Conservation (phyloP, 2,888 invertebrate genomes). For the Norana najaformis region DNA sequence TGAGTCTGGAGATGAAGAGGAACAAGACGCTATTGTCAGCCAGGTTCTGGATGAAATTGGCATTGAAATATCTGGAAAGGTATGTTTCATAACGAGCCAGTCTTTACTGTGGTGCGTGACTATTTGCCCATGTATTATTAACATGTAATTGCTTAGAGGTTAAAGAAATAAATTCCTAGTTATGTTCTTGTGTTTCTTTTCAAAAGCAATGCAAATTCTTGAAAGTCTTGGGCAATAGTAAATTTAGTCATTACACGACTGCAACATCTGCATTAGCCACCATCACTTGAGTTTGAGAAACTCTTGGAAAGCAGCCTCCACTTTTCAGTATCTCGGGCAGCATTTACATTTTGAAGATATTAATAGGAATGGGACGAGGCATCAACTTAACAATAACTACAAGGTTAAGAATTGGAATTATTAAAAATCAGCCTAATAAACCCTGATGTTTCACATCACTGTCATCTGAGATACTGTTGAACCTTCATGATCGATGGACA, state of each 20-base stretch:
- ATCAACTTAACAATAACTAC: neutral
- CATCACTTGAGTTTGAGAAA: neutral
- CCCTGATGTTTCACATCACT: no score
- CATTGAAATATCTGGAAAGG: constrained; percentile 88
- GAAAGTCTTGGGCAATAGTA: neutral
- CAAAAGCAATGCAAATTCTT: neutral
- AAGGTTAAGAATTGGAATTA: no score
- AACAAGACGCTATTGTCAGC: constrained; percentile 81
- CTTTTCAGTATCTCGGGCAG: neutral
- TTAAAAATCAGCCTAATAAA: no score
- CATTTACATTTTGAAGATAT: neutral
- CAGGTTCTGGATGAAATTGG: constrained; percentile 94
- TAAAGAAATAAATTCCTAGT: neutral
- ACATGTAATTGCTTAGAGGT: neutral
- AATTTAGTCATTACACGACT: neutral
- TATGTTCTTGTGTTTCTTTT: neutral
- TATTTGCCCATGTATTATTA: no score
- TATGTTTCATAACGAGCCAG: constrained; percentile 55
- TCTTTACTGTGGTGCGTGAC: neutral
- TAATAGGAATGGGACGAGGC: no score
- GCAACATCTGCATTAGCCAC: neutral
- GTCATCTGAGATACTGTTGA: no score
- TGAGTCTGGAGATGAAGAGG: constrained; percentile 87
- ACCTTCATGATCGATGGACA: no score
- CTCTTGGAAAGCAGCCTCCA: neutral